phyloP scores from a whole-genome alignment of 2,113 vertebrate species.

The Oxygymnocypris stewartii region DNA sequence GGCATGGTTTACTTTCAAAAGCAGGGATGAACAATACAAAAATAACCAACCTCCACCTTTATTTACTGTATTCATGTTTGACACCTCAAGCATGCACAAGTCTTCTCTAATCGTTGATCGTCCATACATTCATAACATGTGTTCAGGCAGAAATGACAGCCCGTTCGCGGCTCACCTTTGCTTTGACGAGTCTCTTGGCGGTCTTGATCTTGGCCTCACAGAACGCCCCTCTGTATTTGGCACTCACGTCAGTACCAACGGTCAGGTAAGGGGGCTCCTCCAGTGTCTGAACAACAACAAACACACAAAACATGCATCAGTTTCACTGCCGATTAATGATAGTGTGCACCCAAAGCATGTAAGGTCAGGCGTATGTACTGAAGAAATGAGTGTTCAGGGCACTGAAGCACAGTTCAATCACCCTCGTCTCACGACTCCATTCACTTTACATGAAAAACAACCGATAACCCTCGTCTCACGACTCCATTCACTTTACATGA shows the following conservation, averaged over 20 bases:
- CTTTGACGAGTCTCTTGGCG: constrained; percentile 96
- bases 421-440: background rate
- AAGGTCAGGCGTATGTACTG: background rate
- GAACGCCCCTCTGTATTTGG: constrained; percentile 97
- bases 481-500: too few species aligned
- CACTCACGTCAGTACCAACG: constrained; percentile 97
- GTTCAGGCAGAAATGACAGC: background rate
- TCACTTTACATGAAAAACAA: background rate
- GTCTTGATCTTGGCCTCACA: constrained; percentile 99
- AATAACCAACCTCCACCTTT: background rate
- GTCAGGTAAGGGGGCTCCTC: constrained; percentile 98
- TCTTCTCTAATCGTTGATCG: background rate
- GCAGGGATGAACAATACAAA: background rate
- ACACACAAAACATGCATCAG: background rate
- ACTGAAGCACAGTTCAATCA: background rate
- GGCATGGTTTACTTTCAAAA: too few species aligned
- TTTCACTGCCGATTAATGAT: background rate
- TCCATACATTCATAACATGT: background rate
- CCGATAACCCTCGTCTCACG: too few species aligned
- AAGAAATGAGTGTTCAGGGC: background rate
- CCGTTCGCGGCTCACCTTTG: constrained; percentile 83
- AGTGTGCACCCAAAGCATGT: background rate
- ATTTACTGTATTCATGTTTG: background rate
- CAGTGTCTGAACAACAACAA: constrained; percentile 80
- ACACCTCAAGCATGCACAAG: background rate